These are phyloP conservation scores for Trypoxylus dichotomus DNA, from an alignment of 1,140 invertebrate genomes.

Conservation along the genomic window DNA sequence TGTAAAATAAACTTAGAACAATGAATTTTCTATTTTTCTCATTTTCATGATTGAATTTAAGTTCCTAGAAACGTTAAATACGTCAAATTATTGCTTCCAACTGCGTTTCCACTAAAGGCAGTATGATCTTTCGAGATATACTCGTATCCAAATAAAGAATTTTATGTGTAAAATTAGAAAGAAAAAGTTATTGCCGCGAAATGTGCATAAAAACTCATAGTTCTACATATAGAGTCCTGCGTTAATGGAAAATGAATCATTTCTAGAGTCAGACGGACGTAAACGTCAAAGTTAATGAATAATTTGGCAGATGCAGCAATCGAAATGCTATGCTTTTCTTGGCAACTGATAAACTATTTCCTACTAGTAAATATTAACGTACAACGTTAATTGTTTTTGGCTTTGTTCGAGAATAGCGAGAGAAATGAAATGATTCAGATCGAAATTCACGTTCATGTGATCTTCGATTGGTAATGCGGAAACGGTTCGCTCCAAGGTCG, in stretches of 20 bases:
- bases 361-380: conserved; percentile 19
- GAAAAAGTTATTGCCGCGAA: background rate
- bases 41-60: too few relatives aligned
- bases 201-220: background rate
- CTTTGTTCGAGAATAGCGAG: background rate
- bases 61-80: too few relatives aligned
- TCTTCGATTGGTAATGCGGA: conserved; percentile 18
- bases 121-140: too few relatives aligned
- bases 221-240: background rate
- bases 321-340: background rate
- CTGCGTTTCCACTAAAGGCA: too few relatives aligned
- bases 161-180: too few relatives aligned
- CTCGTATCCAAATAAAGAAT: too few relatives aligned
- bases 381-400: conserved; percentile 1
- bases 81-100: too few relatives aligned
- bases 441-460: background rate
- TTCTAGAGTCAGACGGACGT: conserved; percentile 6
- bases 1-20: too few relatives aligned
- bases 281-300: conserved; percentile 17
- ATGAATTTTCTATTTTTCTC: too few relatives aligned
- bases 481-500: conserved; percentile 8
- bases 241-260: conserved; percentile 19
- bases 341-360: background rate
- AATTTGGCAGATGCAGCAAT: background rate
- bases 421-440: background rate